Evolutionary conservation across 2,797 vertebrate species (phyloP).

Genomic region (Poecilia gillii): DNA sequence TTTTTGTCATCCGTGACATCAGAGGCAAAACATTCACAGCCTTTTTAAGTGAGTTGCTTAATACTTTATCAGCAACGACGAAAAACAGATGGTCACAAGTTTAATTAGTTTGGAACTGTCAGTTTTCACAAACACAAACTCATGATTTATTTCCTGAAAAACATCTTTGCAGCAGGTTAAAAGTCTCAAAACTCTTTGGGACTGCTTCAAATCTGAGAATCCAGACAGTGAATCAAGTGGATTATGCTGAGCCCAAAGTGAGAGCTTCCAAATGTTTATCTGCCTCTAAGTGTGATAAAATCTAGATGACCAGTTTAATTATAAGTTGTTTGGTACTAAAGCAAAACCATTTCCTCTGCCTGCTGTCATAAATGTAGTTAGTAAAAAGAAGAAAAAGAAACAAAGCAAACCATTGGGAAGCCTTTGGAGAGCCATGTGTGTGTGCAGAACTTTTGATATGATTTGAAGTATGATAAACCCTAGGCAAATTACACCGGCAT

Average conservation of each 20-base stretch:
- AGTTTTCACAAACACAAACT: conserved; percentile 31
- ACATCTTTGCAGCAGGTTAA: conserved; percentile 30
- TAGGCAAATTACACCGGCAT: not conserved
- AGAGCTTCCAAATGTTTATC: conserved; percentile 52
- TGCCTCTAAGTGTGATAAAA: conserved; percentile 39
- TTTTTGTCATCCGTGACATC: conserved; percentile 9
- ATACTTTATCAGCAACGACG: conserved; percentile 9
- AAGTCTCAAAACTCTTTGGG: conserved; percentile 26
- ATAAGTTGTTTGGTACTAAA: conserved; percentile 24
- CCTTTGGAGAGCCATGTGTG: not conserved
- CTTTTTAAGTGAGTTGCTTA: not conserved
- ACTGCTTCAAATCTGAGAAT: conserved; percentile 8
- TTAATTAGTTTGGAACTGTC: conserved; percentile 25
- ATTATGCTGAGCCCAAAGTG: conserved; percentile 25
- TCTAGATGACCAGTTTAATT: conserved; percentile 23
- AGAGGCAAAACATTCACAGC: not conserved
- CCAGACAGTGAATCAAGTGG: conserved; percentile 22
- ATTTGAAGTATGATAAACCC: not conserved
- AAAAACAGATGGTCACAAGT: conserved; percentile 7
- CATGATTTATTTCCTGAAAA: conserved; percentile 37
- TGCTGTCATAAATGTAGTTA: not conserved
- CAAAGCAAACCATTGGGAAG: not conserved
- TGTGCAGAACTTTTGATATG: not conserved
- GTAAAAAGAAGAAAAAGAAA: not conserved
- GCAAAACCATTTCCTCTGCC: conserved; percentile 36